Base-by-base conservation (phyloP, 2,113 vertebrate genomes). In the Oenanthe melanoleuca region DNA sequence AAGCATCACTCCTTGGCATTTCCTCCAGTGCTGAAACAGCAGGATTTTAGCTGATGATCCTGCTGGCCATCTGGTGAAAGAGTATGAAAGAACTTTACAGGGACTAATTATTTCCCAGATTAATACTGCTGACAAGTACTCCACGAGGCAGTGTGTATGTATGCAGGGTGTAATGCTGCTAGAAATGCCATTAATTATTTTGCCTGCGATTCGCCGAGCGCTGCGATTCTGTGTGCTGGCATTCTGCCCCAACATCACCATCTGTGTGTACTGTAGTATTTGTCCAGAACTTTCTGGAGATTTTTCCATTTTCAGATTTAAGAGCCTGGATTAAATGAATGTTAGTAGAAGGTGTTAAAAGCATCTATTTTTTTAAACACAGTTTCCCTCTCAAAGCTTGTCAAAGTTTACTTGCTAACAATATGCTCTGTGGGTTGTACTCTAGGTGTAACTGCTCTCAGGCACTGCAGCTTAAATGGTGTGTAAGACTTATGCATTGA, bases 41-140 rank as follows among this genome's bases (percentile, higher is more conserved):
- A 91, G 57, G 89, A 97, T 97, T 98, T 97, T 92, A 97, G 97
- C 97, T 98, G 97, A 98, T 44, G 53, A 34, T 92, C 89, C 94
- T 94, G 33, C 85, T 45, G 81, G n/a, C 97, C 97, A 98, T 97
- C 97, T 98, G 97, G 95, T 95, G 85, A 98, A 96, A 95, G 79
- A 88, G 69, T 26, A 24, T 44, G 84, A 91, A 96, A 96, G 89
- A 95, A 92, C 80, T 97, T 97, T 93, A 59, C 34, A 57, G 80
- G 45, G 71, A 92, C 96, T 96, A 96, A 95, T 97, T 97, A 96
- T 95, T 97, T 96, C 49, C 69, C 78, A 81, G 92, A 97, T 96
- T 95, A 98, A 97, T 96, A 97, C 94, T 89, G 97, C 95, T 97
- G 97, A 96, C 96, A 82, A 64, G 92, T 96, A 88, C 91, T 93